Conservation (phyloP, 2,888 invertebrate genomes). For the Andricus curvator region DNA sequence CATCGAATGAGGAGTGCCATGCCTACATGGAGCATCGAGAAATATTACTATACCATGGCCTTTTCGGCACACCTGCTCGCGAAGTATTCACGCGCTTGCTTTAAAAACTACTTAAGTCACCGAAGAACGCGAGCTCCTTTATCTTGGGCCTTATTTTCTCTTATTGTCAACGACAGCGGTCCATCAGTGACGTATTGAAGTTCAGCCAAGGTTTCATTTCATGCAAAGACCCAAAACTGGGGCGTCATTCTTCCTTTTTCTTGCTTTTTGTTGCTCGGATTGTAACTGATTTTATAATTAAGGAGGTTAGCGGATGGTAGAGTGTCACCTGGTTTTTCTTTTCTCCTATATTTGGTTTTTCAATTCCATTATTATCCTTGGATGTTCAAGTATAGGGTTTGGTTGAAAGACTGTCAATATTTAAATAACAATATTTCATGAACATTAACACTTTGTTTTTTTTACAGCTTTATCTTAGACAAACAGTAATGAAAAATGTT, state of each 20-base stretch:
- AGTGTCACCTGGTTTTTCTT: neutral
- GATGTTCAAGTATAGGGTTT: neutral
- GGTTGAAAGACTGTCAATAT: too few species aligned
- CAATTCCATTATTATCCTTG: neutral
- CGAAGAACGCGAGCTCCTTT: neutral
- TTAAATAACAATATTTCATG: too few species aligned
- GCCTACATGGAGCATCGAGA: conserved; percentile 44
- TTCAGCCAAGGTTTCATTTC: neutral
- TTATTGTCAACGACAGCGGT: neutral
- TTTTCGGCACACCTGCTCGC: conserved; percentile 52
- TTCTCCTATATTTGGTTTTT: neutral
- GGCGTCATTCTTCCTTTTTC: neutral
- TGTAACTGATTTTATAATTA: conserved; percentile 1
- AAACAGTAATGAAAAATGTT: conserved; percentile 21
- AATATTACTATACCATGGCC: conserved; percentile 48
- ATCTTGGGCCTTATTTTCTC: conserved; percentile 23
- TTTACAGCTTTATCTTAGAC: neutral
- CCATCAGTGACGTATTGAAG: neutral
- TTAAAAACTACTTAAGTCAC: conserved; percentile 37
- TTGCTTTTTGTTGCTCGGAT: neutral
- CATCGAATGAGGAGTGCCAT: conserved; percentile 46
- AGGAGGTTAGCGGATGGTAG: neutral
- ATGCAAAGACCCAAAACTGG: conserved; percentile 19
- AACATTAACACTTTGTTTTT: too few species aligned
- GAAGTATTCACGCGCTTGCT: conserved; percentile 50